Evolutionary conservation across 2,888 invertebrate species (phyloP), one percentile per base, ranked within the genome.

Genomic region (Venustoraphidia nigricollis): DNA sequence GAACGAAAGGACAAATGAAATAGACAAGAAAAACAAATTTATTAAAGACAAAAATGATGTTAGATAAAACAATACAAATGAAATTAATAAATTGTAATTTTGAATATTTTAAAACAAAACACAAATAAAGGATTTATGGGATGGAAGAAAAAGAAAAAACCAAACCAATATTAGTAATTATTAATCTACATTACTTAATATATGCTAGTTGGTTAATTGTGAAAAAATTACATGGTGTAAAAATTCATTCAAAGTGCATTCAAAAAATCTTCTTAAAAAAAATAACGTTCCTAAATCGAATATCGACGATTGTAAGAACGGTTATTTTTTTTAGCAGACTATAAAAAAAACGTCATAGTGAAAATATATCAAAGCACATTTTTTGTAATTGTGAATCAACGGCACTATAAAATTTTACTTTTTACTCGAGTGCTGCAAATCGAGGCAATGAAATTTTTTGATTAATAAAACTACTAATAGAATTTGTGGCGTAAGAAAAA

Each of bases 151-250:
- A 27, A 47, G 42, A 44, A 41, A 46, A 42, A 44, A 42, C 40
- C 42, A 51, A 44, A 36, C 38, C 48, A 50, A 47, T 49, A 52
- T 51, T 52, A 52, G 44, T 41, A 17, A 51, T 54, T 42, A 38
- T 38, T 11, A 38, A 38, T 11, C 38, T 13, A 38, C 13, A 1
- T 5, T 27, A 27, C 27, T 27, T 27, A 27, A 27, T 10, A 17
- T 13, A 11, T 9, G 14, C 17, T 14, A 45, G 17, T 45, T n/a
- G 14, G 9, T 38, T 11, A 38, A 38, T 13, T 38, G 13, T 38
- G n/a, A 13, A 11, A 38, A n/a, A 38, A 38, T 38, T 38, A n/a
- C 38, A n/a, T 38, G 13, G 27, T 27, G 27, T 27, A 27, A 27
- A 17, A 27, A 27, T 27, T 27, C 27, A 53, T 41, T 8, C 43